Evolutionary conservation across 1,140 invertebrate genomes (phyloP), one percentile per base, ranked within the genome.

Genomic region (Aphidius gifuensis): DNA sequence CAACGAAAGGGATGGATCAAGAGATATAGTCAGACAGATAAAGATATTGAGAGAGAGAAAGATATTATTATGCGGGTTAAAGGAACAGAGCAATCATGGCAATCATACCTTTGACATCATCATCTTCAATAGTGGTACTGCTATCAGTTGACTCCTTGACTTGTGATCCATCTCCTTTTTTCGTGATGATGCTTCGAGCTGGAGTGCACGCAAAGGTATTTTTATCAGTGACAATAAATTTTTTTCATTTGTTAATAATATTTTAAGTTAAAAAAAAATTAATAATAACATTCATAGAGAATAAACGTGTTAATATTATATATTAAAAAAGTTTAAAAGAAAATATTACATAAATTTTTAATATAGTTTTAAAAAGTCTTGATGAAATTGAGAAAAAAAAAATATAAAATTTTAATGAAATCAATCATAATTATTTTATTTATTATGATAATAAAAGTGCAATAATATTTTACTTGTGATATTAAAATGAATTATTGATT

Each of bases 121-220:
- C 94, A 79, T 97, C 94, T 80, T 95, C 86, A 59, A 94, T 88
- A 64, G 94, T 96, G 74, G 92, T 94, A 74, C 91, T 94, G 75
- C 90, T 92, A 77, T 96, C 94, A 43, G 93, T 95, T 32, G 93
- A 96, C 80, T 96, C 94, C 80, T 96, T 97, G 16, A 96, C 93
- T 83, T 96, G 93, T 64, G 92, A 95, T 66, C 93, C 93, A 73
- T 95, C 93, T 51, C 92, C 91, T 79, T 96, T 96, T 81, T 96
- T 96, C 68, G 90, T 92, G 58, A 94, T 88, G 83, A 94, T 95
- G 74, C 89, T 92, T 83, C 87, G 85, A 85, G 88, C 89, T 91
- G 82, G 53, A 82, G 82, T 69, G 66, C 68, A 65, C 62, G 74
- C 69, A 57, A 61, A 62, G 46, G 47, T 9, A 60, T 61, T 62